phyloP scores from a whole-genome alignment of 2,888 invertebrate genomes.

The Tipula helvola region DNA sequence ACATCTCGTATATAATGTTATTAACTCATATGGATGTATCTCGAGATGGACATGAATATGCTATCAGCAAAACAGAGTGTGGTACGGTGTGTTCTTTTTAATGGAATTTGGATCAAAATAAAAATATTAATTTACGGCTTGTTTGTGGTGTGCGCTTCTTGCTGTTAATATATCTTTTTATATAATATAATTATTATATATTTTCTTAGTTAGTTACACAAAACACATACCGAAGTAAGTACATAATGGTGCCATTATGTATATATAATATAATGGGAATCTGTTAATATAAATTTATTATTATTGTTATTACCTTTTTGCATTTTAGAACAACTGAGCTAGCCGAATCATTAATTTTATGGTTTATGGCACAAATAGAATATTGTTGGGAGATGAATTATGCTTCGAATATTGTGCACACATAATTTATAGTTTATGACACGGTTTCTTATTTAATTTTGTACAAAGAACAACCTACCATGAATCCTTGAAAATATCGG shows the following conservation, averaged over 20 bases:
- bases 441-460: no score
- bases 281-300: not conserved
- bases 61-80: not conserved
- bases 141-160: not conserved
- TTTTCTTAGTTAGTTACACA: not conserved
- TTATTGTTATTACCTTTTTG: not conserved
- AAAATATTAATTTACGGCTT: not conserved
- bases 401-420: no score
- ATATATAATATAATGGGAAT: not conserved
- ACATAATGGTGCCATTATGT: not conserved
- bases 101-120: not conserved
- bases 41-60: not conserved
- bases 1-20: not conserved
- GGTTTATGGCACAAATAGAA: not conserved
- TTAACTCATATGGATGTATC: not conserved
- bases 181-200: not conserved
- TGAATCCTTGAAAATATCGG: no score
- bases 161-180: not conserved
- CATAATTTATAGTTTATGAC: no score
- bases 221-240: not conserved
- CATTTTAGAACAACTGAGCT: not conserved
- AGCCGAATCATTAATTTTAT: not conserved
- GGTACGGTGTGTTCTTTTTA: not conserved
- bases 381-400: no score
- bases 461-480: no score